A percentile compares a stretch with the other conserved stretches of the same genome.
phyloP scores from a whole-genome alignment of 2,797 vertebrate species.

The Hipposideros larvatus region DNA sequence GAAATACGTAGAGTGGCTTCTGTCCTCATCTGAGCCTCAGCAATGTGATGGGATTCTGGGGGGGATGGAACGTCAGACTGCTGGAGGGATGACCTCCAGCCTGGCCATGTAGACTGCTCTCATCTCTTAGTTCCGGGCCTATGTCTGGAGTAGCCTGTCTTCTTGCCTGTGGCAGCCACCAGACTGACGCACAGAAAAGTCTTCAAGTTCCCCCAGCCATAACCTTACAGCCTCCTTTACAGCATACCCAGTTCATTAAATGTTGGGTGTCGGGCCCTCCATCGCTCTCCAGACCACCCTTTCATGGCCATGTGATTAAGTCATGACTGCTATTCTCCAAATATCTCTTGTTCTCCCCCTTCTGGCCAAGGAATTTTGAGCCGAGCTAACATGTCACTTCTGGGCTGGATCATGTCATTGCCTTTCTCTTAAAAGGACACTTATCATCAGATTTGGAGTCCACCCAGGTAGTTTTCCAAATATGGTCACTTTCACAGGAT shows the following conservation, averaged over 20 bases:
- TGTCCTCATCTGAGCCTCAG: not conserved
- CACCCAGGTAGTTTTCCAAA: not conserved
- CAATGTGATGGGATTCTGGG: not conserved
- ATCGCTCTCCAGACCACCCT: not conserved
- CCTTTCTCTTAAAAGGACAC: not conserved
- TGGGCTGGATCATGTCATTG: not conserved
- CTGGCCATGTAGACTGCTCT: not conserved
- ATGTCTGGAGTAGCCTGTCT: not conserved
- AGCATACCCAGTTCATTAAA: not conserved
- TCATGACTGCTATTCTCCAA: not conserved
- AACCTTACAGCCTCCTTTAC: not conserved
- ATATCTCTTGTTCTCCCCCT: not conserved
- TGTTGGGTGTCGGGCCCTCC: not conserved
- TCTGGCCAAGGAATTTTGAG: not conserved
- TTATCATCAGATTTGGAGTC: not conserved
- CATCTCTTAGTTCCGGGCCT: not conserved
- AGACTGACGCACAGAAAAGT: not conserved
- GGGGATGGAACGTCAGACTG: not conserved
- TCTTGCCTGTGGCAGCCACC: not conserved
- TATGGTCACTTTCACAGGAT: not conserved
- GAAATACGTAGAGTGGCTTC: not conserved
- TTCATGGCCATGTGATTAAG: not conserved
- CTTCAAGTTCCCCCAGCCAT: not conserved
- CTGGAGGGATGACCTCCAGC: not conserved
- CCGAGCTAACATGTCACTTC: not conserved